These are phyloP conservation scores for Ceraclea dissimilis DNA, from an alignment of 2,888 invertebrate genomes.

Conservation along the genomic window DNA sequence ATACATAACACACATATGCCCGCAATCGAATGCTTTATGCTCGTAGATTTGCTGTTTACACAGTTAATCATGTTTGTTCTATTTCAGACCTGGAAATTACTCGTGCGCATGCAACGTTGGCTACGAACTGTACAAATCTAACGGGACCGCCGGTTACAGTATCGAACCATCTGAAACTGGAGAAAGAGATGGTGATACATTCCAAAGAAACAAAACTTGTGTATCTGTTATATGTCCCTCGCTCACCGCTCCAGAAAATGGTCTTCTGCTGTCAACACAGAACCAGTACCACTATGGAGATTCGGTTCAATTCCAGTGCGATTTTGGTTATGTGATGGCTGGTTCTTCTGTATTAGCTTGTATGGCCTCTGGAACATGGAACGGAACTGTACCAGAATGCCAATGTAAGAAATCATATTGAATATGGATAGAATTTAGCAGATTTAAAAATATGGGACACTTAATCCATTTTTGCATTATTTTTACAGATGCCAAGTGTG, in stretches of 20 bases:
- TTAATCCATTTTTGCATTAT: background rate
- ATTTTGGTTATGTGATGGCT: conserved; percentile 89
- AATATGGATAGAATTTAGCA: background rate
- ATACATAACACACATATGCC: too few relatives aligned
- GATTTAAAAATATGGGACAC: background rate
- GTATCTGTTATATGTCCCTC: conserved; percentile 86
- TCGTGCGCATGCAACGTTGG: conserved; percentile 88
- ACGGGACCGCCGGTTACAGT: conserved; percentile 83
- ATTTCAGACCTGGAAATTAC: conserved; percentile 69
- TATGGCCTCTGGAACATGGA: conserved; percentile 87
- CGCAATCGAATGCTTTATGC: background rate
- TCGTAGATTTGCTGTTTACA: background rate
- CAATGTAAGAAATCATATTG: conserved; percentile 60
- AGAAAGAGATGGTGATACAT: conserved; percentile 78
- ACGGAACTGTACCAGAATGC: conserved; percentile 87
- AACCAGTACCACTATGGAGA: conserved; percentile 83
- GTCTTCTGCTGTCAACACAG: conserved; percentile 73
- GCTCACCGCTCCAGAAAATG: conserved; percentile 73
- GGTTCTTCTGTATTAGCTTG: conserved; percentile 82
- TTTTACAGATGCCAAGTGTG: conserved; percentile 76
- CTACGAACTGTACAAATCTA: conserved; percentile 76
- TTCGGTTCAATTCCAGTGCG: conserved; percentile 83
- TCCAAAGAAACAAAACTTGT: conserved; percentile 89
- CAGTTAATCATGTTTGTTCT: background rate
- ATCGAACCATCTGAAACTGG: conserved; percentile 81